Conservation (phyloP, 2,797 vertebrate species). For the Argya squamiceps region DNA sequence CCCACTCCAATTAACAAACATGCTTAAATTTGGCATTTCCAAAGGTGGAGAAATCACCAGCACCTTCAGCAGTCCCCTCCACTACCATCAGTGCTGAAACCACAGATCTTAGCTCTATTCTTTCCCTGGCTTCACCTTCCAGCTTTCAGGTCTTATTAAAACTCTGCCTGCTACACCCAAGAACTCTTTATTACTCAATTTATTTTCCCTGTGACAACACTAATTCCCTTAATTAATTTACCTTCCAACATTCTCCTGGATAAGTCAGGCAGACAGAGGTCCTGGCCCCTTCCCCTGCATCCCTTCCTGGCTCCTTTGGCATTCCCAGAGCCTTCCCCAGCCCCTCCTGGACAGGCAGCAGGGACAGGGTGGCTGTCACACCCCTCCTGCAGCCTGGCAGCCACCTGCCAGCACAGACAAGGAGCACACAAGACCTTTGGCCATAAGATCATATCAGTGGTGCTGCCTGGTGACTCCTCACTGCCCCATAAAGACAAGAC, state of each 20-base stretch:
- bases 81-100: rapidly evolving
- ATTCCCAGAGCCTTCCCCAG: rapidly evolving
- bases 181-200: neutral
- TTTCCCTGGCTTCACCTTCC: neutral
- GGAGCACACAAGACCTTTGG: constrained; percentile 36
- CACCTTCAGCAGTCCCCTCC: neutral
- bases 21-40: neutral
- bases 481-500: neutral
- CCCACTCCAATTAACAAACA: neutral
- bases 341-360: neutral
- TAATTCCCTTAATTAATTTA: neutral
- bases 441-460: neutral
- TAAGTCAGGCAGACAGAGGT: neutral
- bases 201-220: neutral
- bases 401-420: neutral
- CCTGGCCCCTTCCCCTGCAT: neutral
- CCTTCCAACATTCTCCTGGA: neutral
- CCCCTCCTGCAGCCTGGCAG: neutral
- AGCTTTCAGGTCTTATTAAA: neutral
- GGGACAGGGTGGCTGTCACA: neutral
- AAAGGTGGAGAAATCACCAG: neutral
- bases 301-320: rapidly evolving
- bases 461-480: neutral
- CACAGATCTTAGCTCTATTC: rapidly evolving
- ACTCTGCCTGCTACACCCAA: neutral